These are phyloP conservation scores for Pelmatolapia mariae DNA, from an alignment of 2,113 vertebrate species.

Conservation along the genomic window DNA sequence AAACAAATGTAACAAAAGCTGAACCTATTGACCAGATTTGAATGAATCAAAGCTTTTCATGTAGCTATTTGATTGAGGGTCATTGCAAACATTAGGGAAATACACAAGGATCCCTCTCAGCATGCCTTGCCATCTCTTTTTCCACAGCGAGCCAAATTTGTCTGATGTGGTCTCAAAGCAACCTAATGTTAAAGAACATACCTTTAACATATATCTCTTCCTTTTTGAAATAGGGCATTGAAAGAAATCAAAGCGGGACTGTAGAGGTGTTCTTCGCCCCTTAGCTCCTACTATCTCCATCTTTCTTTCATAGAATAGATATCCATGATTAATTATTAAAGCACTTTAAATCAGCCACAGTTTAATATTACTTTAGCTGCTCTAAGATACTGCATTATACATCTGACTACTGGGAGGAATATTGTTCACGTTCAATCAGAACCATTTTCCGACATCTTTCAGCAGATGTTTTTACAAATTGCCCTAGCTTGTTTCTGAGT, in stretches of 20 bases:
- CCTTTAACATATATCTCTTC: background rate
- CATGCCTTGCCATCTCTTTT: background rate
- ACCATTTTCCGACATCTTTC: slow-evolving; percentile 20
- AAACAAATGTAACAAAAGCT: background rate
- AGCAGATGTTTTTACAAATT: slow-evolving; percentile 51
- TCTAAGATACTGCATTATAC: slow-evolving; percentile 58
- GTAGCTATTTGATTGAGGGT: background rate
- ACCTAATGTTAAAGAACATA: background rate
- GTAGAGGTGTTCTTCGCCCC: background rate
- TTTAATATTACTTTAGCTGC: slow-evolving; percentile 57
- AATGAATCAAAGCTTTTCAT: background rate
- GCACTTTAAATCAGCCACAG: slow-evolving; percentile 36
- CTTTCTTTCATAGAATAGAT: slow-evolving; percentile 7
- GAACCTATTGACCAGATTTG: background rate
- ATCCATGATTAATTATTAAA: slow-evolving; percentile 62
- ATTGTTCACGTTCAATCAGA: slow-evolving; percentile 42
- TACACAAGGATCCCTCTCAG: background rate
- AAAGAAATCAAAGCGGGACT: slow-evolving; percentile 8
- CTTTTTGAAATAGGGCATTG: background rate
- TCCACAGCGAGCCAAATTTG: background rate
- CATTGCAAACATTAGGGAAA: background rate
- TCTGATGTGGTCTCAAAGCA: background rate
- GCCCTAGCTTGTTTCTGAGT: slow-evolving; percentile 1
- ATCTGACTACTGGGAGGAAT: slow-evolving; percentile 38
- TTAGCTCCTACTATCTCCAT: background rate